These are phyloP conservation scores for Campylomormyrus tamandua DNA, from an alignment of 2,113 vertebrate genomes.

Conservation along the genomic window DNA sequence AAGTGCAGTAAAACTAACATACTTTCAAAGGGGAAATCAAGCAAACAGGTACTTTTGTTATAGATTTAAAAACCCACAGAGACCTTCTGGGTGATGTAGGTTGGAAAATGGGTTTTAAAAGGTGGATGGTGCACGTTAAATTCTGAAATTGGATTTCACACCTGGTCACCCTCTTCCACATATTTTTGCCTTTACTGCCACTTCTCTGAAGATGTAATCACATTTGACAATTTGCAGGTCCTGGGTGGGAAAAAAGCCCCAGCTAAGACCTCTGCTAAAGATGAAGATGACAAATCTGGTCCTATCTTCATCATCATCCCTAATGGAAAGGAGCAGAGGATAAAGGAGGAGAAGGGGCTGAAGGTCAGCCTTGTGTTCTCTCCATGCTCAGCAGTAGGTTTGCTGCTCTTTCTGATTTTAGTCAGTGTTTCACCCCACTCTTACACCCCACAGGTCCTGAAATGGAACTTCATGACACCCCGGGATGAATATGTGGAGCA, in stretches of 20 bases:
- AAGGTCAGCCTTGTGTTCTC: constrained; percentile 65
- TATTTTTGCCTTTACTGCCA: background rate
- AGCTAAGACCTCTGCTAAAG: constrained; percentile 73
- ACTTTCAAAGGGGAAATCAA: constrained; percentile 61
- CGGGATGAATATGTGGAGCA: constrained; percentile 95
- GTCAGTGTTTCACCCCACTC: background rate
- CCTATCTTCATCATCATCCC: constrained; percentile 83
- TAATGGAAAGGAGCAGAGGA: constrained; percentile 89
- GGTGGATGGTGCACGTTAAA: background rate
- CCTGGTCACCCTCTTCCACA: background rate
- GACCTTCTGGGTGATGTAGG: background rate
- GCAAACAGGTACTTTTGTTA: constrained; percentile 59
- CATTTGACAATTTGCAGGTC: constrained; percentile 52
- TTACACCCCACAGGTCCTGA: constrained; percentile 71
- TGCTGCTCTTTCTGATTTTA: background rate
- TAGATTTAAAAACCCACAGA: background rate
- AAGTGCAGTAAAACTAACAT: constrained; percentile 60
- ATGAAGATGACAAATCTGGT: constrained; percentile 87
- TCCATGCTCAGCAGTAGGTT: background rate
- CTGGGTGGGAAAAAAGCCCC: constrained; percentile 76
- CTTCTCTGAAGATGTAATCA: background rate
- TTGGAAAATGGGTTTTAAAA: background rate
- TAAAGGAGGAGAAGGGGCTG: constrained; percentile 88
- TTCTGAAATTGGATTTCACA: background rate
- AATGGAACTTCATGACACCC: constrained; percentile 95